Evolutionary conservation across 1,140 invertebrate species (phyloP), one percentile per base, ranked within the genome.

Genomic region (Zaprionus nigranus): DNA sequence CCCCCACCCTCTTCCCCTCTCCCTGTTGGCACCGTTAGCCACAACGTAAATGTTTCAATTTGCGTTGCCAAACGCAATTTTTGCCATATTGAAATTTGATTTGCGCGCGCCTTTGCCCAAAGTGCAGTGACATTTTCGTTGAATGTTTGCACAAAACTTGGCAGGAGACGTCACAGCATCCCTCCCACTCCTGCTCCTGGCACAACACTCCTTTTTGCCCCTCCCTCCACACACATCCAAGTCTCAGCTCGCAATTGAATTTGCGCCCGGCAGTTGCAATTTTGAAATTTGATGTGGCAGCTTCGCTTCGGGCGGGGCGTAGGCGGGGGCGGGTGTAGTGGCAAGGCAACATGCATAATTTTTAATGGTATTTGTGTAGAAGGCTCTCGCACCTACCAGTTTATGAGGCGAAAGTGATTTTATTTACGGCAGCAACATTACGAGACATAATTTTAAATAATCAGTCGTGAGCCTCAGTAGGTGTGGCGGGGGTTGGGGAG

Each of bases 51-150:
- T 78, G 75, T 79, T 86, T 86, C 82, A 82, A 86, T 79, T 86
- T 86, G 71, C 65, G 64, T 59, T 69, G 58, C 54, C 75, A 68
- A 78, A 78, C 56, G 65, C 74, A 78, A 78, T 78, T 78, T 78
- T 58, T 77, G 34, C 75, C 78, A 88, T 81, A 85, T 90, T 85
- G 85, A 88, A 88, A 88, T 88, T 88, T 81, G 81, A 88, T 88
- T 88, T 88, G 64, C 60, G 54, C 60, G 54, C 43, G 26, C 22
- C 53, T 36, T 65, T 56, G 36, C 24, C 15, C 68, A 88, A 88
- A 81, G 84, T 88, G 81, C 85, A 90, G 72, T 73, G 58, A 62
- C 75, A 90, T 69, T 70, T 73, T 68, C 79, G 81, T 90, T 75
- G 78, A 78, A 73, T 87, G 74, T 87, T 82, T 79, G 83, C 67